Evolutionary conservation across 1,140 invertebrate species (phyloP), one percentile per base, ranked within the genome.

Genomic region (Drosophila chauvacae): DNA sequence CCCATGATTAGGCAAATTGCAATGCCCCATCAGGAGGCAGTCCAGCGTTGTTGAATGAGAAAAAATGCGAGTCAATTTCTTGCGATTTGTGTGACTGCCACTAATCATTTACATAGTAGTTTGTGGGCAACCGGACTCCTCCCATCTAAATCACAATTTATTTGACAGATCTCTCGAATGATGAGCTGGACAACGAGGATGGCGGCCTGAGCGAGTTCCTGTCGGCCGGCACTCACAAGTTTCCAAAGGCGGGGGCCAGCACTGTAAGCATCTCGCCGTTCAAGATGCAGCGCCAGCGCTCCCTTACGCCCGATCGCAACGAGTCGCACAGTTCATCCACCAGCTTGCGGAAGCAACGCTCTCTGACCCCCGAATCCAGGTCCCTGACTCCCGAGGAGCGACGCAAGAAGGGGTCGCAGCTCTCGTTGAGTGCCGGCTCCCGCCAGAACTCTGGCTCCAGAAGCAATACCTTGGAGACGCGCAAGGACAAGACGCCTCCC

Each of bases 121-220:
- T n/a, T 23, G 20, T 11, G 20, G 13, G 14, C 7, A 16, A 18
- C 16, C 28, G n/a, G 48, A 26, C 26, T 26, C 7, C 28, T 35
- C 2, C 11, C 26, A 45, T 10, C n/a, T 28, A n/a, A 48, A 26
- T 51, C 28, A 18, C 14, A 44, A 20, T 20, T 30, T 39, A 42
- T 16, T 61, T 60, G 10, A 9, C 51, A 92, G 92, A 93, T 81
- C 88, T 93, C 7, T 92, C 92, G 10, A 93, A 92, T 18, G 92
- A 93, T 35, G 92, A 92, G 41, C 57, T 92, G 20, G 92, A 93
- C 61, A 91, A 91, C 57, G 92, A 92, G 48, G 91, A 91, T 28
- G 73, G 70, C 42, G 77, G 87, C 13, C 66, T 85, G 6, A 91
- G 62, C 14, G 91, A 92, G 58, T 92, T 92, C 30, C 76, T 92